Evolutionary conservation across 2,888 invertebrate genomes (phyloP), one percentile per base, ranked within the genome.

Genomic region (Drosophila kambysellisi): DNA sequence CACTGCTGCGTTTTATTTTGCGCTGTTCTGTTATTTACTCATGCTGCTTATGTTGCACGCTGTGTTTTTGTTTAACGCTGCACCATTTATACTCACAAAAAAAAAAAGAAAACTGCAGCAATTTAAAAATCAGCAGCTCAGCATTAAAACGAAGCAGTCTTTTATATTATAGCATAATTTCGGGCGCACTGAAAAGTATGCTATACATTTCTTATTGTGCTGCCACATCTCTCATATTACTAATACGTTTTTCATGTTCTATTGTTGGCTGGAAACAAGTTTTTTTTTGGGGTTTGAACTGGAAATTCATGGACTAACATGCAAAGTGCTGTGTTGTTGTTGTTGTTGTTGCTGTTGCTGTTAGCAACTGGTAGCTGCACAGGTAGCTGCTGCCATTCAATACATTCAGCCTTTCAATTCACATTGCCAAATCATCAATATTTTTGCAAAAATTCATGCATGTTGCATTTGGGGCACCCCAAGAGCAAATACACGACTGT

Each of bases 341-440:
- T 39, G 59, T 4, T 48, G 52, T 7, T 53, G 25, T n/a, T 33
- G 53, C 29, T 20, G 53, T 74, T 71, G 73, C 75, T 73, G 37
- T n/a, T 63, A 48, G 54, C 64, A 68, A 37, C 62, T 43, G 41
- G 69, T 57, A 67, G 61, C 58, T 25, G 25, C 25, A 48, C 25
- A 48, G 73, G 62, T 56, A 39, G 69, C 70, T 74, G 63, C 58
- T 78, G 77, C 81, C 76, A 80, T 82, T 82, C 80, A 88, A 90
- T 81, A 76, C 82, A 83, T 78, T 72, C 76, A 66, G 70, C 50
- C 77, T 76, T 81, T 83, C 83, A 76, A 80, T 73, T 73, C 76
- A 80, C 83, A 90, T 90, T 88, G 90, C 74, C 82, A 88, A 88
- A 88, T 90, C 87, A 88, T 86, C 90, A 90, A 88, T 86, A 85